Conservation (phyloP, 2,797 vertebrate genomes). For the Phoxinus dragarum region DNA sequence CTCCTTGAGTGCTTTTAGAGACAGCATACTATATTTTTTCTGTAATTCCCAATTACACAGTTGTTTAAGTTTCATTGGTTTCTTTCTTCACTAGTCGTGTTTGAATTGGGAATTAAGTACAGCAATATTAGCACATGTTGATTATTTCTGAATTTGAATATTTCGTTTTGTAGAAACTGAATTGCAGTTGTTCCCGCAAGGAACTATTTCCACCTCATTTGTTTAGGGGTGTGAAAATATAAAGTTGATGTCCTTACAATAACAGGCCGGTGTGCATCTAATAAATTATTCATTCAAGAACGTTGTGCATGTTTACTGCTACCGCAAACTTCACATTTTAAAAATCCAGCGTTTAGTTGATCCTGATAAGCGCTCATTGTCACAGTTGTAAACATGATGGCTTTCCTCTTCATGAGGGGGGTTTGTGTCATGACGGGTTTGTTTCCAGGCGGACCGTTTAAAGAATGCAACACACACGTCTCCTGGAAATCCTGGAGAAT, state of each 20-base stretch:
- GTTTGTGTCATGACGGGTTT: too few species aligned
- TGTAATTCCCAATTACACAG: constrained; percentile 12
- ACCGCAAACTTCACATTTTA: neutral
- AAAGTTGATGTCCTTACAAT: too few species aligned
- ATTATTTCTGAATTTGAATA: neutral
- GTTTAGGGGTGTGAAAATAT: neutral
- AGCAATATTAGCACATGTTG: neutral
- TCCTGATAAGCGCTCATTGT: too few species aligned
- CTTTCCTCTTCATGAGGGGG: too few species aligned
- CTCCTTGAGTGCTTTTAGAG: constrained; percentile 23
- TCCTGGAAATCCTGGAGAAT: too few species aligned
- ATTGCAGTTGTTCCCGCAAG: neutral
- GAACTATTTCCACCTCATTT: neutral
- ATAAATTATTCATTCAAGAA: too few species aligned
- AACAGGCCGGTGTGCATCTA: too few species aligned
- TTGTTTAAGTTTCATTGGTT: neutral
- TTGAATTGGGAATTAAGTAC: neutral
- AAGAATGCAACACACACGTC: too few species aligned
- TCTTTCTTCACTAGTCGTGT: neutral
- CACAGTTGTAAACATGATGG: too few species aligned
- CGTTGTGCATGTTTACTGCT: too few species aligned
- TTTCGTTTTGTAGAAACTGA: neutral
- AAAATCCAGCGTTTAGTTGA: too few species aligned
- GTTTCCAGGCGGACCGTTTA: too few species aligned
- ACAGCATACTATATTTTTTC: constrained; percentile 2